Base-by-base conservation (phyloP, 2,797 vertebrate species). In the Rhadinocentrus ornatus region DNA sequence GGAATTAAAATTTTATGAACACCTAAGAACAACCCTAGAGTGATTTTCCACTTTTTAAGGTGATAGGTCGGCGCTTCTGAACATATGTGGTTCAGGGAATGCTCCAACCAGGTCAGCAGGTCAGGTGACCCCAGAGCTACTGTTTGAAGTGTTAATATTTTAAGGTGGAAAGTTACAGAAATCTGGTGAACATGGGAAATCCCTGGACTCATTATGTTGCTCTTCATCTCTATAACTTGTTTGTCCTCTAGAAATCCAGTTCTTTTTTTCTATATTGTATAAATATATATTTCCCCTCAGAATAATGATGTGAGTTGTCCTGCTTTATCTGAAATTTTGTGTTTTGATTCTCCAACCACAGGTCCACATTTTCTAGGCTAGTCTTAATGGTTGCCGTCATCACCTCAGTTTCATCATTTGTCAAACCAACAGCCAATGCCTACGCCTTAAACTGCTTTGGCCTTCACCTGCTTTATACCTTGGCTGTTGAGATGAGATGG, bases 381-480 rank as follows among this genome's bases (percentile, higher is more conserved):
- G 86, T 95, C 16, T 31, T 94, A 20, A 2, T 69, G 48, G 48
- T 93, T 41, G 94, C 96, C 0, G 9, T 94, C 26, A 2, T 95
- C 81, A 94, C 92, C 37, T 94, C 97, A 0, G 2, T 95, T 66
- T 88, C 95, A 54, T 96, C 96, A 0, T 96, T 99, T 4, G 32
- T 97, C 88, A 96, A 93, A 81, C 97, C 98, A 0, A 93, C 90
- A 0, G 68, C 94, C 81, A 99, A 99, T 0, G 97, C 97, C 24
- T 99, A 98, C 0, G 92, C 52, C 0, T 94, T 99, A 57, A 98
- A 99, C 93, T 91, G 90, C 84, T 93, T 97, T 0, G 95, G 94
- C 34, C 63, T 98, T 37, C 97, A 98, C 73, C 75, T 98, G 77
- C 67, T 97, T 2, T 98, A 96, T 87, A 66, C 94, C 0, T 80